Conservation (phyloP, 2,888 invertebrate species). For the Dicyrtomina minuta region DNA sequence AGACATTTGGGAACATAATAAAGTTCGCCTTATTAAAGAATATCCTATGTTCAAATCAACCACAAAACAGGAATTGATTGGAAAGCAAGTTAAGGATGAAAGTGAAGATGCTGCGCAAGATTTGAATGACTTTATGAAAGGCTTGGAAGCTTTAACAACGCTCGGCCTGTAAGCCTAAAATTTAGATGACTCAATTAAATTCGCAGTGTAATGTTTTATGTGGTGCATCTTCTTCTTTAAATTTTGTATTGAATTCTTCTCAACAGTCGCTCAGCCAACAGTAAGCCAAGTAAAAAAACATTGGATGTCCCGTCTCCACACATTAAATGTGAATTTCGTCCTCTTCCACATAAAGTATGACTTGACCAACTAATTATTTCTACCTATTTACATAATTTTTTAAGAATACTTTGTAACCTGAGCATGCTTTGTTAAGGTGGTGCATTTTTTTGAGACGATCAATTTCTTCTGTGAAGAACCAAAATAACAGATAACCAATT, state of each 20-base stretch:
- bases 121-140: conserved; percentile 48
- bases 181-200: not conserved
- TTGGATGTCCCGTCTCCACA: conserved; percentile 38
- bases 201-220: not conserved
- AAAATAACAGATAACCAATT: too few species aligned
- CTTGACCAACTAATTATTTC: not conserved
- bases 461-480: not conserved
- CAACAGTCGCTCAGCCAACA: not conserved
- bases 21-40: conserved; percentile 23
- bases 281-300: not conserved
- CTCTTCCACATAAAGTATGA: conserved; percentile 53
- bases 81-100: conserved; percentile 36
- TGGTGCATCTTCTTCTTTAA: too few species aligned
- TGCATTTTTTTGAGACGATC: not conserved
- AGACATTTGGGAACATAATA: conserved; percentile 44
- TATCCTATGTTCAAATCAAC: not conserved
- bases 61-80: conserved; percentile 16
- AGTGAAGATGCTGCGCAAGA: conserved; percentile 46
- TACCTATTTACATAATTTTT: not conserved
- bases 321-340: conserved; percentile 48
- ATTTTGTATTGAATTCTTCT: not conserved
- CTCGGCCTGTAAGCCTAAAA: conserved; percentile 43
- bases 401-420: not conserved
- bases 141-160: conserved; percentile 37
- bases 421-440: not conserved